These are phyloP conservation scores for Atta texana DNA, from an alignment of 1,140 invertebrate species.

Conservation along the genomic window DNA sequence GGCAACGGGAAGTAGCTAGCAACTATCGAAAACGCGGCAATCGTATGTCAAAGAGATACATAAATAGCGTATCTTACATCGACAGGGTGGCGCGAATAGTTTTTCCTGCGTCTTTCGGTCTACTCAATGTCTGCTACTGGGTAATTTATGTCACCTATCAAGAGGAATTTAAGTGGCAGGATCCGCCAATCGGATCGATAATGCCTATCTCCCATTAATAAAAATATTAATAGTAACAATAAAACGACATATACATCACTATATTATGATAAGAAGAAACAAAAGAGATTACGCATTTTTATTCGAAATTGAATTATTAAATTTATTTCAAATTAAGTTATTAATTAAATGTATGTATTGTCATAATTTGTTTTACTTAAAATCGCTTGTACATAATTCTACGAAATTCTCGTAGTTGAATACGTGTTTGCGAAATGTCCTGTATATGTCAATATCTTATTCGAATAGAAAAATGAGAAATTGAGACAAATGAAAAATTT, in stretches of 20 bases:
- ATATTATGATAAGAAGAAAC: too few relatives aligned
- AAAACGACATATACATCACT: neutral
- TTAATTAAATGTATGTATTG: neutral
- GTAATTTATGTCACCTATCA: slow-evolving; percentile 91
- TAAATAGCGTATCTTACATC: slow-evolving; percentile 95
- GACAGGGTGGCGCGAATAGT: slow-evolving; percentile 94
- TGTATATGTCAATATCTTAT: neutral
- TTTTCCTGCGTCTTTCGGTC: slow-evolving; percentile 94
- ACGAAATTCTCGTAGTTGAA: neutral
- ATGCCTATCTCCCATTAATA: slow-evolving; percentile 51
- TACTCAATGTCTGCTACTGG: slow-evolving; percentile 96
- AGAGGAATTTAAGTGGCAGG: slow-evolving; percentile 91
- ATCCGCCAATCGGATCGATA: slow-evolving; percentile 81
- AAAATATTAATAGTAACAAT: slow-evolving; percentile 22
- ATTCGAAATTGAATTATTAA: neutral
- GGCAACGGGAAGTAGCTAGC: slow-evolving; percentile 90
- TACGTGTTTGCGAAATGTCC: neutral
- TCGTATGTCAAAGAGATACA: slow-evolving; percentile 88
- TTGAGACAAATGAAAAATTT: neutral
- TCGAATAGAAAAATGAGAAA: neutral
- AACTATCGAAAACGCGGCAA: slow-evolving; percentile 86
- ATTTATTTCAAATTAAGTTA: neutral
- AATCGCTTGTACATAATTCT: neutral
- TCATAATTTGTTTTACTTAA: neutral
- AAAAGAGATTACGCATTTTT: neutral